These are phyloP conservation scores for Enteromius fasciolatus DNA, from an alignment of 2,797 vertebrate species.

Conservation along the genomic window DNA sequence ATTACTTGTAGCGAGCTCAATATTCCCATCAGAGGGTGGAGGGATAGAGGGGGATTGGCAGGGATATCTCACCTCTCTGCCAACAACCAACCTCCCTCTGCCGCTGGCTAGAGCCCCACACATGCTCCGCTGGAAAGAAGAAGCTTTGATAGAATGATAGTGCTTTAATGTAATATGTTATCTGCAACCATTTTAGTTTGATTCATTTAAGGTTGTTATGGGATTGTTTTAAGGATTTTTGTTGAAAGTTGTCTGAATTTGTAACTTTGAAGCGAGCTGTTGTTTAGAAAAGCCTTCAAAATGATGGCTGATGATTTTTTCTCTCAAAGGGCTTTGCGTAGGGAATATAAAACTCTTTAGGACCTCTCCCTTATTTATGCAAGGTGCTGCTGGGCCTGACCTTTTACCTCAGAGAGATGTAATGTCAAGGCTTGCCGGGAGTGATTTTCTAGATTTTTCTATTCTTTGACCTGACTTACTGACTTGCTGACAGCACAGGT, in stretches of 20 bases:
- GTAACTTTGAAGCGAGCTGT: background rate
- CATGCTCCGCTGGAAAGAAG: constrained; percentile 3
- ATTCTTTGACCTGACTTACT: constrained; percentile 17
- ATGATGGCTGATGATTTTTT: constrained; percentile 5
- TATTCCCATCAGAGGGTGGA: constrained; percentile 65
- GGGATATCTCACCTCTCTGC: constrained; percentile 61
- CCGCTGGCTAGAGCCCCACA: constrained; percentile 58
- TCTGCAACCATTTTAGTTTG: background rate
- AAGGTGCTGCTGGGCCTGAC: constrained; percentile 14
- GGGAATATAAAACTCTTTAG: background rate
- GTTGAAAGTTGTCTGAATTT: constrained; percentile 14
- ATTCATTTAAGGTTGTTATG: background rate
- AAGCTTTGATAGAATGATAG: background rate
- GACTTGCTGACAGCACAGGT: constrained; percentile 23
- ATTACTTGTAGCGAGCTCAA: constrained; percentile 68
- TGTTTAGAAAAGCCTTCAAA: background rate
- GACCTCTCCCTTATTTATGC: constrained; percentile 2
- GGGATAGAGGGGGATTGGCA: constrained; percentile 68
- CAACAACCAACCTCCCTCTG: constrained; percentile 69
- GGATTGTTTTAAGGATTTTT: constrained; percentile 1
- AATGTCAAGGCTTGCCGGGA: constrained; percentile 21
- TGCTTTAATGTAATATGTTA: constrained; percentile 12
- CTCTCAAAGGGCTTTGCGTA: background rate
- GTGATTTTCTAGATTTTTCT: constrained; percentile 13
- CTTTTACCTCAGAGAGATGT: constrained; percentile 30